phyloP scores from a whole-genome alignment of 2,797 vertebrate species.

The Sebastes dallii region DNA sequence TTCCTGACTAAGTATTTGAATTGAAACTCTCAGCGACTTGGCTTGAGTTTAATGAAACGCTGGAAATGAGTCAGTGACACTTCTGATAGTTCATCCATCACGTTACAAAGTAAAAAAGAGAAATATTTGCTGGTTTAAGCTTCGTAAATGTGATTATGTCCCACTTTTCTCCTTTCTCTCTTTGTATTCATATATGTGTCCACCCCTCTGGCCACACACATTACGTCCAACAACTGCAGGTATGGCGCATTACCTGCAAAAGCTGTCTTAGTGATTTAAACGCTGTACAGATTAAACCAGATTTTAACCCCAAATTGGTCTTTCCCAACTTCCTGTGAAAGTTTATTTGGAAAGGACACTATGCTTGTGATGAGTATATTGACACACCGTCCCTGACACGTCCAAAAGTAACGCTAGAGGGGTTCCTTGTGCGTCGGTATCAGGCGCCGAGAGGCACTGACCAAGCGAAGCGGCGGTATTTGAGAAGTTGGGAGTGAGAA shows the following conservation, averaged over 20 bases:
- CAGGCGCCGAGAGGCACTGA: no score
- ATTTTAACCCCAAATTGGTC: not conserved
- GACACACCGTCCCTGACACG: no score
- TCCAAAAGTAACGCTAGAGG: no score
- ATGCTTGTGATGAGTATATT: no score
- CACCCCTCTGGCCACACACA: no score
- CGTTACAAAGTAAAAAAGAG: not conserved
- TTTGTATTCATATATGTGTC: no score
- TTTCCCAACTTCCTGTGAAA: no score
- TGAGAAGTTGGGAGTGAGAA: no score
- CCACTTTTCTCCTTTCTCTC: not conserved
- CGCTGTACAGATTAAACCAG: not conserved
- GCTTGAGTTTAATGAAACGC: not conserved
- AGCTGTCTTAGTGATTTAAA: not conserved
- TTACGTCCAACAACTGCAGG: not conserved
- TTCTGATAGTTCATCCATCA: not conserved
- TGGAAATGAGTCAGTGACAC: not conserved
- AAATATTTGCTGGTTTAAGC: not conserved
- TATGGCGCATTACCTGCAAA: not conserved
- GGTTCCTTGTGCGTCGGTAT: no score
- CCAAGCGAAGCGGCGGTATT: no score
- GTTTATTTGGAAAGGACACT: no score
- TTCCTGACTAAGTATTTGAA: not conserved
- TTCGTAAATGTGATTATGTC: not conserved
- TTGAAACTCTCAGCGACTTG: not conserved